Conservation (phyloP, 2,797 vertebrate species). For the Tragelaphus eurycerus region DNA sequence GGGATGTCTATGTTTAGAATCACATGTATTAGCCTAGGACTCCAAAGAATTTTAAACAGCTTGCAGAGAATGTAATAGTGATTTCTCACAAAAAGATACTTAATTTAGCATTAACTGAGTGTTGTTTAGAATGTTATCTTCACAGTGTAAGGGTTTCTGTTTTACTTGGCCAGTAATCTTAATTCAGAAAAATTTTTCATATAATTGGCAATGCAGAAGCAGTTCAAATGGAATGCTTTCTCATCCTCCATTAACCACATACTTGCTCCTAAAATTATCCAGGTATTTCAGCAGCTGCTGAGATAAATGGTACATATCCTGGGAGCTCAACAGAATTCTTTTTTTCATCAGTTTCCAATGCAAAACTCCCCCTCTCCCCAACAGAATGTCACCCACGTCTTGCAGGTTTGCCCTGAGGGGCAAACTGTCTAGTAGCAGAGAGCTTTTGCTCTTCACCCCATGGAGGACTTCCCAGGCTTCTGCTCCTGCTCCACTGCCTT, state of each 20-base stretch:
- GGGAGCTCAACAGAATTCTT: neutral
- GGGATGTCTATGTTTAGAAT: neutral
- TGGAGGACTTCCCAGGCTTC: neutral
- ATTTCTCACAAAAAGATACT: conserved; percentile 54
- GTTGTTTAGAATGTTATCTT: conserved; percentile 56
- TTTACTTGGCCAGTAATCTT: conserved; percentile 51
- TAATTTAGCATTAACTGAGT: conserved; percentile 45
- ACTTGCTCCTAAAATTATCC: conserved; percentile 53
- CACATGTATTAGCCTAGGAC: conserved; percentile 22
- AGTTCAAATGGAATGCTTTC: neutral
- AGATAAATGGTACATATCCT: neutral
- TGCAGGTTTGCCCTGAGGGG: neutral
- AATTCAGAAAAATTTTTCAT: conserved; percentile 40
- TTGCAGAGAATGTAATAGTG: conserved; percentile 15
- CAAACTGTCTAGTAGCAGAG: neutral
- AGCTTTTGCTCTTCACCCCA: neutral
- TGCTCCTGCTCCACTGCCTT: neutral
- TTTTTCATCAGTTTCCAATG: conserved; percentile 14
- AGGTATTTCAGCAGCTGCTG: conserved; percentile 32
- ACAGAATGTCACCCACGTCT: neutral
- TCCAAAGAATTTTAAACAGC: conserved; percentile 46
- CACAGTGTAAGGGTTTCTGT: conserved; percentile 39
- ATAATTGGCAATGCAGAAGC: neutral
- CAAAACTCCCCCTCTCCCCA: neutral
- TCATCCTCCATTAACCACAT: neutral